Base-by-base conservation (phyloP, 2,113 vertebrate species). In the Corythoichthys intestinalis region DNA sequence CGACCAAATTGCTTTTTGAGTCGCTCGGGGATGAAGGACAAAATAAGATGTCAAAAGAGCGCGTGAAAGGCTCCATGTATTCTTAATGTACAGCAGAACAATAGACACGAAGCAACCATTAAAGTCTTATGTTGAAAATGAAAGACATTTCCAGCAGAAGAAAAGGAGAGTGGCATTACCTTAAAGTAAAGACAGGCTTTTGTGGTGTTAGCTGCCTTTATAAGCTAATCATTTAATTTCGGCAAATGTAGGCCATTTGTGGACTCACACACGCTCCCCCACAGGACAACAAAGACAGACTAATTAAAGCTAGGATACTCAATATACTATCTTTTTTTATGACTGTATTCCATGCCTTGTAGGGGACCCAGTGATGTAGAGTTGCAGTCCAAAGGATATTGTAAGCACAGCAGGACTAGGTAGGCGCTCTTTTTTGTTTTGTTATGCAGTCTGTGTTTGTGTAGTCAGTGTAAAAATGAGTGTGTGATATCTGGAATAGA, bases 1-100 rank as follows among this genome's bases (percentile, higher is more conserved):
- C 74, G 72, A 77, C 75, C 83, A 80, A 70, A 86, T 80, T 74
- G 76, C 76, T 83, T 82, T 79, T 57, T 66, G 69, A 79, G 76
- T 62, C 56, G 56, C 13, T 65, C n/a, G 14, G 20, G 67, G 68
- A 82, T 79, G 79, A 83, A 82, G 73, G 78, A 85, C 72, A 68
- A 54, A 84, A 78, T 79, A 77, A 73, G 48, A 71, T 70, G 62
- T 64, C 37, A 38, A 70, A 46, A 67, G 75, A 52, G 17, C 49
- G 52, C 69, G 73, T 37, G 38, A 54, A 49, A 44, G 52, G 67
- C 66, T 59, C 3, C 2, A 0, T 4, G 15, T 2, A n/a, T 17
- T 44, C 15, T 20, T 2, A 61, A n/a, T 4, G 15, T 61, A n/a
- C 7, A 2, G 39, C 39, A 12, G 38, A 44, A 44, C 34, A 58